phyloP scores from a whole-genome alignment of 2,113 vertebrate species.

The Paraplagusia blochii region DNA sequence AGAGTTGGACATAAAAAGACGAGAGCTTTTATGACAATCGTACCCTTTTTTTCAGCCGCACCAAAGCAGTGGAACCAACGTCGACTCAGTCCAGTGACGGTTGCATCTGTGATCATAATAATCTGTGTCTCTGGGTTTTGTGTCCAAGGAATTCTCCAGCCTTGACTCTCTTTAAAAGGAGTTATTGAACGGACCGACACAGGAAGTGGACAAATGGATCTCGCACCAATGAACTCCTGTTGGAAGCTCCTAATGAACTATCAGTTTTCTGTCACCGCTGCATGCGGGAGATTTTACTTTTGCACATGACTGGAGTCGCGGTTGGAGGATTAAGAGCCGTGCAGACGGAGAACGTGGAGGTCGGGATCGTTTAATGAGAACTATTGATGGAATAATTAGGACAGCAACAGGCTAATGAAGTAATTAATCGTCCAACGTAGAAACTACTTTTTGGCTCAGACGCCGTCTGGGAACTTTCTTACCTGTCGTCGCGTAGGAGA shows the following conservation, averaged over 20 bases:
- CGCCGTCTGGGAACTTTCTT: conserved; percentile 35
- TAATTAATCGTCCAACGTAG: conserved; percentile 32
- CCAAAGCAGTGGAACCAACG: no score
- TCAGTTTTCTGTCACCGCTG: conserved; percentile 49
- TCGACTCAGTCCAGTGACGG: no score
- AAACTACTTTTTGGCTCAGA: conserved; percentile 28
- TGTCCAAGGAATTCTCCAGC: no score
- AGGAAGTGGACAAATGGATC: conserved; percentile 71
- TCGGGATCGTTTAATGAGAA: conserved; percentile 53
- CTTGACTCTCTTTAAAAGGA: conserved; percentile 70
- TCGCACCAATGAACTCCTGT: conserved; percentile 65
- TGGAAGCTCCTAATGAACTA: conserved; percentile 71
- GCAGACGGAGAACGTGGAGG: conserved; percentile 36
- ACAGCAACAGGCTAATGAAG: conserved; percentile 37
- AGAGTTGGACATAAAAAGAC: no score
- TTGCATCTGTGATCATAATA: no score
- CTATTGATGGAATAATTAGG: conserved; percentile 48
- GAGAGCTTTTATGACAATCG: no score
- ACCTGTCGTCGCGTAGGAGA: conserved; percentile 7
- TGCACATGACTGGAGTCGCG: conserved; percentile 2
- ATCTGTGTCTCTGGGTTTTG: no score
- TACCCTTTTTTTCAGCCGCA: no score
- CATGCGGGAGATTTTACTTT: conserved; percentile 37
- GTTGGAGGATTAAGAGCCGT: conserved; percentile 19
- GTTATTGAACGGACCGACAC: conserved; percentile 35